Evolutionary conservation across 1,140 invertebrate species (phyloP).

Genomic region (Pogonomyrmex barbatus): DNA sequence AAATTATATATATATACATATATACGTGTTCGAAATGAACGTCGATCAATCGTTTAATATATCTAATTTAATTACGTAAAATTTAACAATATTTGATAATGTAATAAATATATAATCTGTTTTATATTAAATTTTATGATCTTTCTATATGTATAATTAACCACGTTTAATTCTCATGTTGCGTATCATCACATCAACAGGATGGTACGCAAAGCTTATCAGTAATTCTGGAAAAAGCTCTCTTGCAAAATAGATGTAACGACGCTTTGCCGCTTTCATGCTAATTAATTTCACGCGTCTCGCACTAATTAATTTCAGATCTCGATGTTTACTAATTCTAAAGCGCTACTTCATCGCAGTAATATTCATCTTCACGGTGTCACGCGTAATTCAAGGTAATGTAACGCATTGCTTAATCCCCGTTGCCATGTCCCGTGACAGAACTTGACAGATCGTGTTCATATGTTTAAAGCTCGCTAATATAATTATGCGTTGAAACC

Average conservation of each 20-base stretch:
- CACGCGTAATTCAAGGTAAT: conserved; percentile 31
- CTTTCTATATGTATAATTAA: conserved; percentile 17
- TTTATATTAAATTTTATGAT: conserved; percentile 1
- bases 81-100: background rate
- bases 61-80: background rate
- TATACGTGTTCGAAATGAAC: background rate
- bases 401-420: conserved; percentile 37
- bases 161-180: background rate
- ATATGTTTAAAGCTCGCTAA: conserved; percentile 14
- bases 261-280: conserved; percentile 44
- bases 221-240: conserved; percentile 2
- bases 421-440: too few relatives aligned
- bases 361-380: conserved; percentile 46
- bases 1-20: background rate
- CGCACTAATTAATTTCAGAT: conserved; percentile 52
- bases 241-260: conserved; percentile 14
- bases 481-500: background rate
- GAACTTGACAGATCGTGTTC: background rate
- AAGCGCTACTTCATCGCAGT: conserved; percentile 48
- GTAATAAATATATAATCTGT: background rate
- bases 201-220: conserved; percentile 10
- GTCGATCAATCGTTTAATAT: conserved; percentile 1
- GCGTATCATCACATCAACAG: background rate
- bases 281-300: conserved; percentile 51
- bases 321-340: conserved; percentile 56